Evolutionary conservation across 2,888 invertebrate genomes (phyloP), one percentile per base, ranked within the genome.

Genomic region (Amphipoea oculea): DNA sequence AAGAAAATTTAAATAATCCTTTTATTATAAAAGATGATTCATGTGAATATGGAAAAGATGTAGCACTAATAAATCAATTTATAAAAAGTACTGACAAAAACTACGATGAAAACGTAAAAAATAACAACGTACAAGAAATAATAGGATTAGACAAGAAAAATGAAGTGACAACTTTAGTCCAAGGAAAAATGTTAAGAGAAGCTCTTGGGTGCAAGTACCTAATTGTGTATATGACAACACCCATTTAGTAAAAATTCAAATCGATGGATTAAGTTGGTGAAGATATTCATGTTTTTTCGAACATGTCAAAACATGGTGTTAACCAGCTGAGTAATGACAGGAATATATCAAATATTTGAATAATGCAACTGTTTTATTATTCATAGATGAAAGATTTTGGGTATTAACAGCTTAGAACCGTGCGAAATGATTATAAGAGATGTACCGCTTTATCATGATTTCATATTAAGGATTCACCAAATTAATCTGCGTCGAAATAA

Each of bases 241-340:
- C 81, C 87, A 82, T 89, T 87, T 88, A 83, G 79, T 83, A 86
- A 84, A 87, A 66, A 87, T 85, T 87, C 75, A 86, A 89, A 89
- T 89, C 81, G 69, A 67, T 76, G 83, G 84, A 87, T 88, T 89
- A 87, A 79, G 14, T 78, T 63, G 48, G 76, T 87, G 79, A 86
- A 85, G 81, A 69, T 89, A 88, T 88, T 88, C 84, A 88, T 87
- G 81, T 89, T 89, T 88, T 89, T 85, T 89, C 82, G 83, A 79
- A 82, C 60, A 79, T 86, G 88, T 89, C 89, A 89, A 84, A 89
- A 89, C 86, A 89, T 80, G 48, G 81, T 79, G 80, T 83, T 89
- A 86, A 85, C 83, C 79, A 82, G 78, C 66, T 89, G 86, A 89
- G 69, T 85, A 80, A 88, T 86, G 77, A 76, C 71, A 73, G 69